phyloP scores from a whole-genome alignment of 2,113 vertebrate genomes.

The Elaphurus davidianus region DNA sequence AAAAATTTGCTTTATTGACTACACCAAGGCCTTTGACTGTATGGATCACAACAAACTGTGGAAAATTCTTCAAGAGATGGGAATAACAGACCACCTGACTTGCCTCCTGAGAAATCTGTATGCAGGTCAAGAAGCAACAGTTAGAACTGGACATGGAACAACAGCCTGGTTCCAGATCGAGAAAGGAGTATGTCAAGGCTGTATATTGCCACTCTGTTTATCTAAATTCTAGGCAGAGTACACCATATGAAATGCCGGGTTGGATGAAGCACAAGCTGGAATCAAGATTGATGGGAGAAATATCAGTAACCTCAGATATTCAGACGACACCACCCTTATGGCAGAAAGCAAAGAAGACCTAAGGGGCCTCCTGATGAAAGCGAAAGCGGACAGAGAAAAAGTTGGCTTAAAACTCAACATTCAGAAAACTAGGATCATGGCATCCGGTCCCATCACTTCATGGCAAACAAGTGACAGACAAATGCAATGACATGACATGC shows the following conservation, averaged over 20 bases:
- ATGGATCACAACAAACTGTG: background rate
- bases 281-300: background rate
- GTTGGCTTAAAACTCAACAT: background rate
- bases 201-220: background rate
- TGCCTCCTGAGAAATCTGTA: background rate
- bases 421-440: background rate
- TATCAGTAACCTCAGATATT: background rate
- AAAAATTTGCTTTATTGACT: background rate
- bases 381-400: background rate
- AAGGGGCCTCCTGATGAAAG: background rate
- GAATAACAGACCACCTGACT: background rate
- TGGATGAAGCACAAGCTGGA: background rate
- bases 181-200: background rate
- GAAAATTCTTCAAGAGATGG: background rate
- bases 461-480: background rate
- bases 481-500: background rate
- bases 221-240: background rate
- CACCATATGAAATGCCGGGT: rapidly evolving
- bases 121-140: background rate
- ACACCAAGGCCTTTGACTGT: background rate
- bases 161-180: background rate
- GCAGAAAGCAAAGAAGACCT: background rate
- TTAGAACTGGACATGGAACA: background rate
- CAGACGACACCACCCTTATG: background rate
- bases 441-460: background rate